phyloP scores from a whole-genome alignment of 2,888 invertebrate species.

The Linnaemya vulpina region DNA sequence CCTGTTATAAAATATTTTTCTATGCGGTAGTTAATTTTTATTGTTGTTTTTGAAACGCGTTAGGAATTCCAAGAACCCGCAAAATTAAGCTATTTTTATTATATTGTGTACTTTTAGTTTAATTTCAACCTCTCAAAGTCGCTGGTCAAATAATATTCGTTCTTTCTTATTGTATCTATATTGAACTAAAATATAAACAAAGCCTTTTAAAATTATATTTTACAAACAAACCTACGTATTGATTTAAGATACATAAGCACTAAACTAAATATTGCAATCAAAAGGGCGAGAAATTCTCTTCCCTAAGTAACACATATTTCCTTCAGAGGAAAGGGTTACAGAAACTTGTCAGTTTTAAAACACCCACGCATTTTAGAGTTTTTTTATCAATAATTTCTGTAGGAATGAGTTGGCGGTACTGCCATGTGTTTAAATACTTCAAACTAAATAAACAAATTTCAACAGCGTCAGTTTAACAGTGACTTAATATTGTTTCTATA shows the following conservation, averaged over 20 bases:
- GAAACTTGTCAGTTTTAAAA: conserved; percentile 50
- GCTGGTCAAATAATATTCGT: background rate
- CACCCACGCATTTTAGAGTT: conserved; percentile 60
- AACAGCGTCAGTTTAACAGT: conserved; percentile 19
- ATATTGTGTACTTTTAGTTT: too few species aligned
- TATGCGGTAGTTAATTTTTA: too few species aligned
- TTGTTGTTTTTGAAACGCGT: too few species aligned
- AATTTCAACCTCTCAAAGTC: background rate
- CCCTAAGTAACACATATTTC: conserved; percentile 20
- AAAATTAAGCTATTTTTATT: too few species aligned
- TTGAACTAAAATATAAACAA: background rate
- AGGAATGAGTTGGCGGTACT: background rate
- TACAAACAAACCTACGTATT: conserved; percentile 30
- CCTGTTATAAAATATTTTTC: too few species aligned
- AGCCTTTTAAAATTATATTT: background rate
- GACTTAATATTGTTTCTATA: conserved; percentile 35
- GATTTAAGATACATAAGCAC: background rate
- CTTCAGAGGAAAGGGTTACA: background rate
- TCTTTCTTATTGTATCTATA: background rate
- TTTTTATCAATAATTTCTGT: background rate
- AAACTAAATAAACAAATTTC: conserved; percentile 18
- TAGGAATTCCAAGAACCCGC: too few species aligned
- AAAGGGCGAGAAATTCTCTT: background rate
- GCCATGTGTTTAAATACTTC: conserved; percentile 46
- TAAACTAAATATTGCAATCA: conserved; percentile 21